Evolutionary conservation across 2,113 vertebrate genomes (phyloP), one percentile per base, ranked within the genome.

Genomic region (Cochlearius cochlearius): DNA sequence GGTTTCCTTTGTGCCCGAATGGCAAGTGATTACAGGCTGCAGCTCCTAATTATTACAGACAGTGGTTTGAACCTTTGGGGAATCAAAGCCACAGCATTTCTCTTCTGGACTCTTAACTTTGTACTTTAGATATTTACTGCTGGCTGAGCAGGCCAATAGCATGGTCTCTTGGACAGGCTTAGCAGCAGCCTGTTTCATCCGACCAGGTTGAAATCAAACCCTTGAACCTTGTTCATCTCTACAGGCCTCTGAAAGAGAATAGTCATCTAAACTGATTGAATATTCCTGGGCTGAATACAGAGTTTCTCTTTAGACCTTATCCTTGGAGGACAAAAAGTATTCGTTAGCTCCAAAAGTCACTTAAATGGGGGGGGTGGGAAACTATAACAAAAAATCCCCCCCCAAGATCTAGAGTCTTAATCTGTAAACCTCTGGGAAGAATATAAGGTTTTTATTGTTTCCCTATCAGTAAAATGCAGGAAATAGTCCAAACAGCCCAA

Each of bases 371-470:
- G 21, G 15, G 11, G 29, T 12, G 11, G 27, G 71, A 45, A 34
- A 20, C 45, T 39, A 32, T 20, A 64, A n/a, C 53, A 75, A 55
- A 47, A 19, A 23, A 45, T 43, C 41, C 5, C 5, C 4, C 25
- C 34, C 4, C 92, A 86, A 89, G 50, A 4, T n/a, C 34, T 78
- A 9, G 50, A 77, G 20, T 32, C 59, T 56, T 81, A 36, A 62
- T 92, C 53, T 71, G 56, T 39, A 89, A 64, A 88, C 58, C 53
- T 92, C 86, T 68, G 52, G 36, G 49, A 41, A 92, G 5, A 94
- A 52, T 79, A 94, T 82, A 79, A 88, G 29, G 22, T 91, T 85
- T 94, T 95, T 82, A 90, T 95, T 94, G 71, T 91, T 95, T 95
- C 84, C 86, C 45, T 82, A 79, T 85, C 53, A 79, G 17, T 73